Evolutionary conservation across 2,113 vertebrate species (phyloP), one percentile per base, ranked within the genome.

Genomic region (Ranitomeya variabilis): DNA sequence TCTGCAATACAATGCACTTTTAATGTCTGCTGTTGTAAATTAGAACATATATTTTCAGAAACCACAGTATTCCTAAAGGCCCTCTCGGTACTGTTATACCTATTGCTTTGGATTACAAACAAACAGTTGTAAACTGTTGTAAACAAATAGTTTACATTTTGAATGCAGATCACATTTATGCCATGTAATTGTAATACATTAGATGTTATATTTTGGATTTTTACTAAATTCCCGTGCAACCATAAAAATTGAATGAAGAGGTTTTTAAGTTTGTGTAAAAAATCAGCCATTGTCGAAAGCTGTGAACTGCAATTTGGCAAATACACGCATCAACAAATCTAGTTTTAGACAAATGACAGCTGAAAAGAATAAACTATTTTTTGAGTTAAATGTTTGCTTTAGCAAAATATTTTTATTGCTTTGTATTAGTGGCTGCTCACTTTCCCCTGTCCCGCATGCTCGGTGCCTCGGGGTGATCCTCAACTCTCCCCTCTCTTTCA

Each of bases 231-330:
- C 19, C 16, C 71, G 51, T 69, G 81, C 71, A 84, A 23, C 37
- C 37, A 52, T 1, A 23, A 19, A 84, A 69, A 84, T 84, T 71
- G 26, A 71, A 84, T 23, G 19, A 71, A 62, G n/a, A 54, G 45
- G 13, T 55, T 55, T 54, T 67, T 21, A 67, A n/a, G 52, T 69
- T 83, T 23, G 13, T 21, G 69, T 69, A 83, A 67, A 67, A 19
- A 7, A 69, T 11, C 2, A 54, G 11, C 6, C 19, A 66, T 31
- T 54, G 37, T 52, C 16, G 45, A 67, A 54, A n/a, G 21, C 81
- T 83, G 81, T 67, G 37, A 83, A 67, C 37, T 52, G 37, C 26
- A 83, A 83, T 83, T 83, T n/a, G 45, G n/a, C 10, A 67, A 69
- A 10, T 16, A 64, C 51, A 84, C 69, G 82, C 64, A 54, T 69